Percentiles rank a stretch among this genome's conserved stretches.
These are phyloP conservation scores for Protonibea diacanthus DNA, from an alignment of 2,797 vertebrate species.

Conservation along the genomic window DNA sequence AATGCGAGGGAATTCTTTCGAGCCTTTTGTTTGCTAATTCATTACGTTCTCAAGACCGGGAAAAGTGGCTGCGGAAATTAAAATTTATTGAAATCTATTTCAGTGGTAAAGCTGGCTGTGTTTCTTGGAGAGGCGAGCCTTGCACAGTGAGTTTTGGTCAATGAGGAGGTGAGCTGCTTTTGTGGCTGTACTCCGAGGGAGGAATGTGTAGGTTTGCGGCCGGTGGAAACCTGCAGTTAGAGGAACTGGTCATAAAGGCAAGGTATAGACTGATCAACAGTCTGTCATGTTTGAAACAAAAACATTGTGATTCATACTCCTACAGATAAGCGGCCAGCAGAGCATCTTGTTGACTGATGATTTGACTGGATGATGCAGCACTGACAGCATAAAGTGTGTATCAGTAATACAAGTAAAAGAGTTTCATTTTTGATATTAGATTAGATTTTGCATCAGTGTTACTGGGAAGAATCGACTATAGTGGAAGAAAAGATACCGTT, in stretches of 20 bases:
- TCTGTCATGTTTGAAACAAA: slow-evolving; percentile 56
- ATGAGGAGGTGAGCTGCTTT: slow-evolving; percentile 67
- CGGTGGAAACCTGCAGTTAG: slow-evolving; percentile 60
- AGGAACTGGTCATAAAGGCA: slow-evolving; percentile 60
- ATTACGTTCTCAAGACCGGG: slow-evolving; percentile 71
- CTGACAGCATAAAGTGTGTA: slow-evolving; percentile 7
- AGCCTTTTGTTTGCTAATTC: slow-evolving; percentile 84
- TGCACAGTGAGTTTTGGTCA: slow-evolving; percentile 70
- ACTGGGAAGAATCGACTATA: neutral
- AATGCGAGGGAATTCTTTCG: slow-evolving; percentile 73
- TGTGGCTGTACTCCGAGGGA: slow-evolving; percentile 62
- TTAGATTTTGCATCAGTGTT: neutral
- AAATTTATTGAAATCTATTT: slow-evolving; percentile 85
- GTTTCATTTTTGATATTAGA: neutral
- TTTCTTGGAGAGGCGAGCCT: slow-evolving; percentile 67
- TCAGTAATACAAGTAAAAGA: slow-evolving; percentile 6
- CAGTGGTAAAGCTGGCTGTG: slow-evolving; percentile 76
- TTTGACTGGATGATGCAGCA: slow-evolving; percentile 18
- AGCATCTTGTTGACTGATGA: slow-evolving; percentile 13
- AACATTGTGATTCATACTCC: slow-evolving; percentile 42
- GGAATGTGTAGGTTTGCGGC: slow-evolving; percentile 76
- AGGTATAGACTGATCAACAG: slow-evolving; percentile 62
- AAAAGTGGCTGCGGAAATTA: slow-evolving; percentile 83
- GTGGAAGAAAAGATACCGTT: neutral
- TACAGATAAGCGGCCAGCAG: slow-evolving; percentile 32